These are phyloP conservation scores for Anagrus nilaparvatae DNA, from an alignment of 1,140 invertebrate genomes.

Conservation along the genomic window DNA sequence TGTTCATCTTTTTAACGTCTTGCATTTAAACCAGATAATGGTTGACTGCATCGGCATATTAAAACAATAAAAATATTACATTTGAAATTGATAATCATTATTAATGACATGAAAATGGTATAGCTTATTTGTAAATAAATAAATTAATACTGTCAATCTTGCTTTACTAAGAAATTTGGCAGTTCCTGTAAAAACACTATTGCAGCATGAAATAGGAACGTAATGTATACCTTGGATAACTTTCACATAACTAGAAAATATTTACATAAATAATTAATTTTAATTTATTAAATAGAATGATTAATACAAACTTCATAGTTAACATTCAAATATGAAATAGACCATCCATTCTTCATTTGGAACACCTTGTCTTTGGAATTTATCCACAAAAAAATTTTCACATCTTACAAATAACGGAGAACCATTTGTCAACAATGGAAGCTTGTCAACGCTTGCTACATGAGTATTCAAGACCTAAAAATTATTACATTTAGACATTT, in stretches of 20 bases:
- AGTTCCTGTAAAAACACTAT: constrained; percentile 78
- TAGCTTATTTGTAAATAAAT: constrained; percentile 84
- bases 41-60: constrained; percentile 83
- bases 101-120: too few relatives aligned
- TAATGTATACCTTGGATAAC: constrained; percentile 90
- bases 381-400: constrained; percentile 90
- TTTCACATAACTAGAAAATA: constrained; percentile 80
- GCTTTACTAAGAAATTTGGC: constrained; percentile 93
- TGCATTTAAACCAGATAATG: constrained; percentile 92
- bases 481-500: neutral
- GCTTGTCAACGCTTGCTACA: constrained; percentile 82
- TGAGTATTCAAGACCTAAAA: constrained; percentile 92
- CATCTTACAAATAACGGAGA: constrained; percentile 87
- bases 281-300: too few relatives aligned
- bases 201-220: constrained; percentile 77
- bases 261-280: too few relatives aligned
- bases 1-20: constrained; percentile 96
- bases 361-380: constrained; percentile 87
- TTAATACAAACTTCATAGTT: constrained; percentile 82
- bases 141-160: constrained; percentile 87
- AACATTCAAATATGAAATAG: constrained; percentile 78
- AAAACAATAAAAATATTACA: too few relatives aligned
- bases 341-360: constrained; percentile 92
- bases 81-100: too few relatives aligned
- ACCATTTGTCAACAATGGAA: constrained; percentile 80